Evolutionary conservation across 2,888 invertebrate genomes (phyloP).

Genomic region (Heliconius sara): DNA sequence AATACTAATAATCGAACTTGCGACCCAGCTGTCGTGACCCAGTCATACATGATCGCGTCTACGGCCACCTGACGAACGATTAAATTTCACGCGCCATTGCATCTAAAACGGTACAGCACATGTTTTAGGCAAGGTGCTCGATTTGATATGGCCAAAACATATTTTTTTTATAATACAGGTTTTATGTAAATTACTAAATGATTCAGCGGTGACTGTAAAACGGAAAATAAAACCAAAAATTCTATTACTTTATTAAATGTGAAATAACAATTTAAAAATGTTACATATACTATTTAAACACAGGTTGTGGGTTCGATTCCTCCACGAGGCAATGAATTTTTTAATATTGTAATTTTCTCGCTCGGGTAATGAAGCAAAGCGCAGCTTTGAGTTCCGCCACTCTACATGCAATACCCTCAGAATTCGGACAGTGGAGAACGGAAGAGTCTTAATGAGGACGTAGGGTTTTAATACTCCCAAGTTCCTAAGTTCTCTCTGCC

Average conservation of each 20-base stretch:
- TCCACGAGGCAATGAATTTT: no score
- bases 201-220: no score
- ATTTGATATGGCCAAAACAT: conserved; percentile 33
- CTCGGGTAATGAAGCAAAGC: no score
- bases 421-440: no score
- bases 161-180: neutral
- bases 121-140: conserved; percentile 42
- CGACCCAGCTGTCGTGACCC: conserved; percentile 35
- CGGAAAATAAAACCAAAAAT: no score
- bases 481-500: neutral
- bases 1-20: neutral
- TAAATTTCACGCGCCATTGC: conserved; percentile 50
- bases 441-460: neutral
- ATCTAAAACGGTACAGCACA: conserved; percentile 50
- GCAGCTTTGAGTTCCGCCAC: no score
- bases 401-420: no score
- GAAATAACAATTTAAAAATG: no score
- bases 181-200: conserved; percentile 9
- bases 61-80: conserved; percentile 47
- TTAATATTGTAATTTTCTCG: no score
- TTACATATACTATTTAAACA: no score
- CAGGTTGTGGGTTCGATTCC: no score
- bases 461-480: neutral
- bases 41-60: conserved; percentile 45
- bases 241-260: no score